phyloP scores from a whole-genome alignment of 2,888 invertebrate genomes.

The Dynastes maya region DNA sequence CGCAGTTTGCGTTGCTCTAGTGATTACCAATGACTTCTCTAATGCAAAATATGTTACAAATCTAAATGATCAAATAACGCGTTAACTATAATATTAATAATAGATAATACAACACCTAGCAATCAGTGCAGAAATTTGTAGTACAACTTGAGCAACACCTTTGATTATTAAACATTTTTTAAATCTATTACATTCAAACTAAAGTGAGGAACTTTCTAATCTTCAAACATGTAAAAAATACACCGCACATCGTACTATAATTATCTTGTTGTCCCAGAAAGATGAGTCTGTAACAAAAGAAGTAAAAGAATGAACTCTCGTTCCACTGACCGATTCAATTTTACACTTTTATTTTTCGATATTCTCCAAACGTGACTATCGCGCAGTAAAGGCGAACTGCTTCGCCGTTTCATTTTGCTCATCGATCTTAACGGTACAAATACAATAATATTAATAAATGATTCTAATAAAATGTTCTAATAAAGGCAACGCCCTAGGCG shows the following conservation, averaged over 20 bases:
- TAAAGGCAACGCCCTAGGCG: conserved; percentile 27
- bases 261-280: not conserved
- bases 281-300: not conserved
- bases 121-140: too few species aligned
- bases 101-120: too few species aligned
- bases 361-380: conserved; percentile 17
- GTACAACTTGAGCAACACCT: too few species aligned
- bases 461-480: conserved; percentile 16
- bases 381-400: conserved; percentile 6
- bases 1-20: too few species aligned
- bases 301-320: not conserved
- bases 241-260: not conserved
- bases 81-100: too few species aligned
- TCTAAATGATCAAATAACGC: too few species aligned
- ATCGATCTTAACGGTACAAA: conserved; percentile 40
- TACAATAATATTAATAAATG: conserved; percentile 29
- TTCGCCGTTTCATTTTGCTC: conserved; percentile 18
- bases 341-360: conserved; percentile 16
- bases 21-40: too few species aligned
- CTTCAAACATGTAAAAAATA: not conserved
- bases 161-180: conserved; percentile 1
- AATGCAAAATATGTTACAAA: too few species aligned
- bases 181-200: not conserved
- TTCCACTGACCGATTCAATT: conserved; percentile 27
- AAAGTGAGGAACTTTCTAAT: not conserved